These are phyloP conservation scores for Palaemon carinicauda DNA, from an alignment of 1,140 invertebrate species.

Conservation along the genomic window DNA sequence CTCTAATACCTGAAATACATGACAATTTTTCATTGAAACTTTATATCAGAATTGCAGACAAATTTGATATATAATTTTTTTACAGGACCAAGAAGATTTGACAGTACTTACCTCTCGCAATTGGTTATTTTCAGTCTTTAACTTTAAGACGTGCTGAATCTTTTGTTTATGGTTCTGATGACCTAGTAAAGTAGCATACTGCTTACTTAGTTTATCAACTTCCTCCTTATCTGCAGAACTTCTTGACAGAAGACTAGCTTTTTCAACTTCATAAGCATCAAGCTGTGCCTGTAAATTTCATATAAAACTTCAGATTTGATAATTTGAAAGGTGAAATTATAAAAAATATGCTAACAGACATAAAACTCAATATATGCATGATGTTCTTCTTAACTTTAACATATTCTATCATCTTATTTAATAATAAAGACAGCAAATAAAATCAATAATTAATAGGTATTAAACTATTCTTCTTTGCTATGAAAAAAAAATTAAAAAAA, in stretches of 20 bases:
- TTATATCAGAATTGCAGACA: not conserved
- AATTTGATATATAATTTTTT: not conserved
- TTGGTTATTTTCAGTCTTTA: slow-evolving; percentile 71
- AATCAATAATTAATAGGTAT: no score
- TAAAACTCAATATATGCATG: no score
- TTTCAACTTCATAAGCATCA: slow-evolving; percentile 66
- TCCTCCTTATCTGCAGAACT: slow-evolving; percentile 64
- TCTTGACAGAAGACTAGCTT: slow-evolving; percentile 62
- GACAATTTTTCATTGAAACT: no score
- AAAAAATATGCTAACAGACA: no score
- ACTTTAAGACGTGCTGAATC: slow-evolving; percentile 72
- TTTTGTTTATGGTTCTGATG: slow-evolving; percentile 77
- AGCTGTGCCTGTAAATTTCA: slow-evolving; percentile 63
- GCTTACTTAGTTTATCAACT: slow-evolving; percentile 68
- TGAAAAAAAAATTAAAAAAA: no score
- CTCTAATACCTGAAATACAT: no score
- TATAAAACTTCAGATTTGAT: no score
- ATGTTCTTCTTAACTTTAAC: no score
- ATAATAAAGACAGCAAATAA: no score
- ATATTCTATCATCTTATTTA: no score
- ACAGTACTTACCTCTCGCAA: slow-evolving; percentile 67
- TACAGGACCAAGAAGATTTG: not conserved
- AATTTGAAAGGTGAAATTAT: no score
- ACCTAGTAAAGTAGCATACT: slow-evolving; percentile 72
- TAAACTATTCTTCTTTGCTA: no score